Evolutionary conservation across 2,888 invertebrate genomes (phyloP), one percentile per base, ranked within the genome.

Genomic region (Tiliacea aurago): DNA sequence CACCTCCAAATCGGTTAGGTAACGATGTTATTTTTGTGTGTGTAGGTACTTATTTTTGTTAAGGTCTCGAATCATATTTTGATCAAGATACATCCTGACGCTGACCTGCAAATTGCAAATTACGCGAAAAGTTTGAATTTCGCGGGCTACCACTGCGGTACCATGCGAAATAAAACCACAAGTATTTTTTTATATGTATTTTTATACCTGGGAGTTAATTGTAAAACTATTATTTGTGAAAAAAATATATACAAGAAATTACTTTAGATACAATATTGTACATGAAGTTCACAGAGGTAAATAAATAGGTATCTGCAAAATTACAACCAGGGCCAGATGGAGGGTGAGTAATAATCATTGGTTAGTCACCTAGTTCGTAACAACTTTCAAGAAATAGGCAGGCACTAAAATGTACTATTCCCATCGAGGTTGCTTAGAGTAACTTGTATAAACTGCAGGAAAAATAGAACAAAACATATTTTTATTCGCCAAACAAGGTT

Each of bases 241-340:
- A n/a, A 70, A 69, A 69, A 43, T 51, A 69, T 69, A 51, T 51
- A 69, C 69, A 69, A 69, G 18, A 66, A 68, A 20, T 69, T 68
- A 28, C 15, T 68, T 45, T 28, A 28, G n/a, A 49, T 49, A 69
- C 15, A 28, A 15, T 20, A 63, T 63, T 63, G 20, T 20, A 23
- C 18, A 63, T 20, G 20, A 47, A 28, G 20, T 63, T 63, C 45
- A 47, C 9, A 11, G 41, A n/a, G 2, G 20, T 18, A 68, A 45
- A 9, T 66, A 18, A n/a, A 11, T 63, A n/a, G 11, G 43, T n/a
- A 68, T 13, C 28, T 41, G 20, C 20, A 28, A 49, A 28, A 23
- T 49, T 41, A 67, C 37, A 49, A 49, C 23, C 66, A 33, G 33
- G 33, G n/a, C 11, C 49, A 49, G 20, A 23, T 28, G 15, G 49